Conservation (phyloP, 2,113 vertebrate genomes). For the Erinaceus europaeus region DNA sequence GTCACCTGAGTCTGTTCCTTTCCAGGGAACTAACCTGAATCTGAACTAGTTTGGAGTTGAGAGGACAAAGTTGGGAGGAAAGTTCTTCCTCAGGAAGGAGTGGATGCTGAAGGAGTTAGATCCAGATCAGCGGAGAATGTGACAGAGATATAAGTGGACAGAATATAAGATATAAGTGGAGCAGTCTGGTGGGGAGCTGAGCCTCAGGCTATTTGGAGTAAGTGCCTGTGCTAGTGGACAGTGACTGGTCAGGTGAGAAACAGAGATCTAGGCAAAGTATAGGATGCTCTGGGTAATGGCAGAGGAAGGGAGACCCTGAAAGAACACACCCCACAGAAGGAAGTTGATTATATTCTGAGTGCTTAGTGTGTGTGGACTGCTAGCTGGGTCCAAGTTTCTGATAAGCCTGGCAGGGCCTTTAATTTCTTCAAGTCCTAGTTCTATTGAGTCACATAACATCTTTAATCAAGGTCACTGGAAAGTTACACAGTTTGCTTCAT, state of each 20-base stretch:
- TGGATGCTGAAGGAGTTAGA: neutral
- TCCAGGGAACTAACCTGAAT: neutral
- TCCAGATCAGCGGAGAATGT: neutral
- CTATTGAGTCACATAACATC: conserved; percentile 61
- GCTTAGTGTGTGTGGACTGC: neutral
- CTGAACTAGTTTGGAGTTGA: neutral
- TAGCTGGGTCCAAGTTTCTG: conserved; percentile 31
- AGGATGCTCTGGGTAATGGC: neutral
- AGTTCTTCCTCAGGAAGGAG: neutral
- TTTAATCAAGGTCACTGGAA: conserved; percentile 78
- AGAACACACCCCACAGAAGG: neutral
- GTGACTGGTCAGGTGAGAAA: neutral
- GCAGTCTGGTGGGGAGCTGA: too few relatives aligned
- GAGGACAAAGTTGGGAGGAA: neutral
- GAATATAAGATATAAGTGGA: too few relatives aligned
- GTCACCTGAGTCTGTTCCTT: neutral
- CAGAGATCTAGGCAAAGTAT: neutral
- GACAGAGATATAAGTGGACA: too few relatives aligned
- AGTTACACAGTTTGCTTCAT: conserved; percentile 77
- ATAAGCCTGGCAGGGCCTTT: conserved; percentile 66
- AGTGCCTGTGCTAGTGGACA: too few relatives aligned
- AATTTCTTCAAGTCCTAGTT: conserved; percentile 65
- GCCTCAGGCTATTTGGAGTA: neutral
- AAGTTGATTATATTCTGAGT: neutral
- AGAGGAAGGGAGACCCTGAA: neutral